Evolutionary conservation across 1,140 invertebrate genomes (phyloP).

Genomic region (Bombus vancouverensis): DNA sequence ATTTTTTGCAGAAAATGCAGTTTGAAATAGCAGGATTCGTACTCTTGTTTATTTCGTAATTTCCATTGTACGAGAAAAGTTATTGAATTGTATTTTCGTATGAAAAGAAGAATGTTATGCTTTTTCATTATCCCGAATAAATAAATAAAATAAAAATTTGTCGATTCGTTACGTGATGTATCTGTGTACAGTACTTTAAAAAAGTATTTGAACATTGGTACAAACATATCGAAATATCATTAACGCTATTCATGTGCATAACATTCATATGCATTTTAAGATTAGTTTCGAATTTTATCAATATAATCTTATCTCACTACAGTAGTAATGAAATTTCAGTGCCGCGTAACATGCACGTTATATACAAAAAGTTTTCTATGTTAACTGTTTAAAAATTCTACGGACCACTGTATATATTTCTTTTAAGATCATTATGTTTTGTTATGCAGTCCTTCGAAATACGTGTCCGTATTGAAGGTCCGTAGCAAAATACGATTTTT

Average conservation of each 20-base stretch:
- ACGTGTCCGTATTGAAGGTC: too few relatives aligned
- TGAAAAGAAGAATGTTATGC: neutral
- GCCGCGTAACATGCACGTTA: too few relatives aligned
- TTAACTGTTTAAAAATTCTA: neutral
- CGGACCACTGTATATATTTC: neutral
- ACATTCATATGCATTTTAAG: too few relatives aligned
- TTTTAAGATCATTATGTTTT: neutral
- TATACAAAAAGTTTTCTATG: too few relatives aligned
- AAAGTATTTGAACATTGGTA: neutral
- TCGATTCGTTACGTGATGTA: neutral
- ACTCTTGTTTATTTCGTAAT: neutral
- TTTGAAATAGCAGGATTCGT: neutral
- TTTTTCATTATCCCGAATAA: neutral
- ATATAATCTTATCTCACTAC: too few relatives aligned
- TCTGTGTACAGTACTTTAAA: neutral
- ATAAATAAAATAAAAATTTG: neutral
- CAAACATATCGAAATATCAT: too few relatives aligned
- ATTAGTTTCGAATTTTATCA: too few relatives aligned
- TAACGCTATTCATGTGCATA: too few relatives aligned
- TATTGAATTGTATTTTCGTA: neutral
- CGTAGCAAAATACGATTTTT: neutral
- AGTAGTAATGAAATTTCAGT: too few relatives aligned
- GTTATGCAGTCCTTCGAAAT: neutral
- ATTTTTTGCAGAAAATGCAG: neutral
- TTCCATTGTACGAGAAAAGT: neutral